Evolutionary conservation across 1,140 invertebrate species (phyloP).

Genomic region (Halyomorpha halys): DNA sequence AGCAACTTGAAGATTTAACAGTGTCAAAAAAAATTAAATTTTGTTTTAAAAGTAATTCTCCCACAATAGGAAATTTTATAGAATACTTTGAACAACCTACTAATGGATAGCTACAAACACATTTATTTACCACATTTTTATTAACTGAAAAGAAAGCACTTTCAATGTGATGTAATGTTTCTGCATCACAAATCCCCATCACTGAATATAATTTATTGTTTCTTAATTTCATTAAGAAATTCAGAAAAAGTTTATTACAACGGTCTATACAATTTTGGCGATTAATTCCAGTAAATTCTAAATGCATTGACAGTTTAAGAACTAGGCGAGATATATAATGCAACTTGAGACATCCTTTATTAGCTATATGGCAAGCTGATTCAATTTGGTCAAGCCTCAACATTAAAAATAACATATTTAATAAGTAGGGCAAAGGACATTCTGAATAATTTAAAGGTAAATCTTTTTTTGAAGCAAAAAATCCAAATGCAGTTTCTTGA

Average conservation of each 20-base stretch:
- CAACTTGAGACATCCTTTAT: slow-evolving; percentile 28
- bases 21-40: slow-evolving; percentile 1
- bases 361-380: slow-evolving; percentile 30
- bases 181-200: slow-evolving; percentile 19
- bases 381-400: slow-evolving; percentile 33
- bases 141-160: slow-evolving; percentile 18
- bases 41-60: slow-evolving; percentile 19
- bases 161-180: slow-evolving; percentile 25
- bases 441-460: slow-evolving; percentile 25
- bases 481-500: slow-evolving; percentile 29
- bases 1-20: too few species aligned
- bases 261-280: slow-evolving; percentile 20
- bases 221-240: slow-evolving; percentile 30
- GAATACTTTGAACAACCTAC: neutral
- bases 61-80: slow-evolving; percentile 10
- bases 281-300: slow-evolving; percentile 23
- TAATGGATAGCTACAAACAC: slow-evolving; percentile 25
- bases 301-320: slow-evolving; percentile 30
- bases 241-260: slow-evolving; percentile 31
- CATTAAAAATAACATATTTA: slow-evolving; percentile 34
- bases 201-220: slow-evolving; percentile 20
- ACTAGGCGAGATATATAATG: slow-evolving; percentile 31
- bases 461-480: slow-evolving; percentile 25
- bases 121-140: neutral
- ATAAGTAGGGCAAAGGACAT: slow-evolving; percentile 30